Percentiles rank a stretch among this genome's conserved stretches.
Evolutionary conservation across 1,140 invertebrate genomes (phyloP).

Genomic region (Spodoptera frugiperda): DNA sequence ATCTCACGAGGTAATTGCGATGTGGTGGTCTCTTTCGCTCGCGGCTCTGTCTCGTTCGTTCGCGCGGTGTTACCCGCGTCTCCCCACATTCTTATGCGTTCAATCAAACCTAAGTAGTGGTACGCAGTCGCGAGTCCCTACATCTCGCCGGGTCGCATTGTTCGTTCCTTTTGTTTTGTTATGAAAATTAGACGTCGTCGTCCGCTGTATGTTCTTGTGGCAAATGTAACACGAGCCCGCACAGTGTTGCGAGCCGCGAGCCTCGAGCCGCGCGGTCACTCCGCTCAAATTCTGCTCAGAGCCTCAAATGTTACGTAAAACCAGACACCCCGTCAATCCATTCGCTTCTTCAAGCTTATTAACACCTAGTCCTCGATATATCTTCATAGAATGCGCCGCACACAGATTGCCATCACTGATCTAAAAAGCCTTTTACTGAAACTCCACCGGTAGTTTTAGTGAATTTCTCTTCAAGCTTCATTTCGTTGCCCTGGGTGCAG

Average conservation of each 20-base stretch:
- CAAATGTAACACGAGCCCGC: slow-evolving; percentile 30
- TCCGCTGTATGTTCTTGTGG: slow-evolving; percentile 55
- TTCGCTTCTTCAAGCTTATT: slow-evolving; percentile 19
- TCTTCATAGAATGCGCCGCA: too few species aligned
- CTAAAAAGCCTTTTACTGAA: too few species aligned
- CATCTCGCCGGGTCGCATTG: slow-evolving; percentile 68
- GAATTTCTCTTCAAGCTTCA: not conserved
- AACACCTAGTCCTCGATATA: slow-evolving; percentile 5
- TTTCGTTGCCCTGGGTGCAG: not conserved
- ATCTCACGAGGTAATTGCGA: slow-evolving; percentile 85
- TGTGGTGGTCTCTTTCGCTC: slow-evolving; percentile 67
- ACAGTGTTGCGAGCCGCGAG: not conserved
- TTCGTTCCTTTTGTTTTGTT: slow-evolving; percentile 76
- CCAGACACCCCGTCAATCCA: not conserved
- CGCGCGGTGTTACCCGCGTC: slow-evolving; percentile 62
- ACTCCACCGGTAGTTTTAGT: not conserved
- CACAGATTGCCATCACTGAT: too few species aligned
- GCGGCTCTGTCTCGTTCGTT: slow-evolving; percentile 56
- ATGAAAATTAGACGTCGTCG: slow-evolving; percentile 73
- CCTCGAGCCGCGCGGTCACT: not conserved
- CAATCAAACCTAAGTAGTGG: slow-evolving; percentile 81
- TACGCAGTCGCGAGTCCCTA: slow-evolving; percentile 61
- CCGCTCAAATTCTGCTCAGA: not conserved
- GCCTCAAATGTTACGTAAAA: not conserved
- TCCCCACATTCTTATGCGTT: slow-evolving; percentile 82